phyloP scores from a whole-genome alignment of 2,797 vertebrate species.

The Melanitta fusca region DNA sequence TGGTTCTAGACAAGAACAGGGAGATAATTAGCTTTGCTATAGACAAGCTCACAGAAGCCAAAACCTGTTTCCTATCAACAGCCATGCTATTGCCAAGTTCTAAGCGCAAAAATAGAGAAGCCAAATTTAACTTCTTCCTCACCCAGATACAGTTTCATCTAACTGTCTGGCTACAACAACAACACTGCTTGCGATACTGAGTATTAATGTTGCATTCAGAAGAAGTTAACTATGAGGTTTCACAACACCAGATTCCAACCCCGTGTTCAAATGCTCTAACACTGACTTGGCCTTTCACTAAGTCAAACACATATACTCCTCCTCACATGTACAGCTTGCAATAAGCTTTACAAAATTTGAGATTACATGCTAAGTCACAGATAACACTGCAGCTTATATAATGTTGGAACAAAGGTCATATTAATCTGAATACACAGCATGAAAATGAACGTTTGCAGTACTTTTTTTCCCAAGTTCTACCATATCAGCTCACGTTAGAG shows the following conservation, averaged over 20 bases:
- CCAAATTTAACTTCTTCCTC: constrained; percentile 59
- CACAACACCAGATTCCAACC: neutral
- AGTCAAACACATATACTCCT: neutral
- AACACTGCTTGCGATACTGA: neutral
- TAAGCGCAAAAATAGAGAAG: constrained; percentile 57
- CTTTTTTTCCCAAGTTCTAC: neutral
- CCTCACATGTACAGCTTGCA: neutral
- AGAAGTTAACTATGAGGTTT: neutral
- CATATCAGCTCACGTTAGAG: neutral
- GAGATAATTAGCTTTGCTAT: constrained; percentile 11
- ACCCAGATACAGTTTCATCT: constrained; percentile 41
- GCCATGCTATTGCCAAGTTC: constrained; percentile 1
- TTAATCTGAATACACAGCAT: neutral
- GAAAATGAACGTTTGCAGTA: neutral
- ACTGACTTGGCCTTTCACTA: neutral
- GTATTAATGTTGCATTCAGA: neutral
- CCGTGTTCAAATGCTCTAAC: neutral
- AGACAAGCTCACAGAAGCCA: constrained; percentile 39
- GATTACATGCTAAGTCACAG: neutral
- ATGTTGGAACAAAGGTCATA: fast-evolving
- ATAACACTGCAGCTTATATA: neutral
- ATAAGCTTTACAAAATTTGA: neutral
- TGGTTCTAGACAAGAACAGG: constrained; percentile 82
- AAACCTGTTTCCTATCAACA: constrained; percentile 48
- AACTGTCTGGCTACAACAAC: neutral